These are phyloP conservation scores for Patella ulyssiponensis DNA, from an alignment of 2,888 invertebrate genomes.

Conservation along the genomic window DNA sequence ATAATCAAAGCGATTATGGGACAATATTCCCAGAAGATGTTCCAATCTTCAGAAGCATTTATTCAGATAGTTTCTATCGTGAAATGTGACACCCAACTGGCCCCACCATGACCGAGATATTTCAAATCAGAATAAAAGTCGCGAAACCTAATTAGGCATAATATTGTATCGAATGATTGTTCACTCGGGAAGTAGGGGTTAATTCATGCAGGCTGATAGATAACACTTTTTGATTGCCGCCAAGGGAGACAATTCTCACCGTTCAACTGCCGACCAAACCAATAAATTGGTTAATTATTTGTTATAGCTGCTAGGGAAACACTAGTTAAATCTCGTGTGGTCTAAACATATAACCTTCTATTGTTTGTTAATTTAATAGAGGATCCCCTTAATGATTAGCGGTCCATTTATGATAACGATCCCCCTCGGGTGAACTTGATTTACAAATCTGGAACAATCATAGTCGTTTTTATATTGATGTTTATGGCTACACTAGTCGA, in stretches of 20 bases:
- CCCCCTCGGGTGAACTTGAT: constrained; percentile 1
- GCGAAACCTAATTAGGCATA: background rate
- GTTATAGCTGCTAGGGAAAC: background rate
- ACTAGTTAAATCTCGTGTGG: background rate
- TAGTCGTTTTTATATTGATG: background rate
- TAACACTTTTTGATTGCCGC: constrained; percentile 2
- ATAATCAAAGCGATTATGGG: too few relatives aligned
- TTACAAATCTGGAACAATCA: constrained; percentile 4
- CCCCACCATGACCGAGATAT: constrained; percentile 7
- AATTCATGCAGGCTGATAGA: background rate
- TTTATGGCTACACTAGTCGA: background rate
- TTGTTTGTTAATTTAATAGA: constrained; percentile 7
- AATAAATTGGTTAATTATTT: constrained; percentile 5
- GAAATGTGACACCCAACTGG: constrained; percentile 1
- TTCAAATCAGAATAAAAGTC: constrained; percentile 1
- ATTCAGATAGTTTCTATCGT: background rate
- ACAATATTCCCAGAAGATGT: too few relatives aligned
- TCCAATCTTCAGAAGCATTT: background rate
- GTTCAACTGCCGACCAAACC: background rate
- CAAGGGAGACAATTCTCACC: background rate
- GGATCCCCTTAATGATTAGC: constrained; percentile 5
- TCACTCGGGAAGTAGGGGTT: background rate
- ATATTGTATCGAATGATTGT: constrained; percentile 4
- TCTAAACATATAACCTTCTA: background rate
- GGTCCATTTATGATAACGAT: constrained; percentile 5